Conservation (phyloP, 2,113 vertebrate species). For the Thunnus maccoyii region DNA sequence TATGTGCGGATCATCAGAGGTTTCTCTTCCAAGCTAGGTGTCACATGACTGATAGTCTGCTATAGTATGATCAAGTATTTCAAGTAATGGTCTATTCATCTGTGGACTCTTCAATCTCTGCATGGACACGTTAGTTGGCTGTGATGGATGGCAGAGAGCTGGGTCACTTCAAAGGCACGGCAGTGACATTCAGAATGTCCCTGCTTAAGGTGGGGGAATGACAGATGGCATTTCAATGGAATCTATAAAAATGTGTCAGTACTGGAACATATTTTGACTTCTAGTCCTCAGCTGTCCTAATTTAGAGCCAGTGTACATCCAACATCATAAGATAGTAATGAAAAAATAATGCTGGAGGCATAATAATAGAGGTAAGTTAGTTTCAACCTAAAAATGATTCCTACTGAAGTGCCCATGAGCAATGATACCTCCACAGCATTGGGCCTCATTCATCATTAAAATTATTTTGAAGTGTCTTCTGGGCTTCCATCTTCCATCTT, state of each 20-base stretch:
- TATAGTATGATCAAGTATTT: slow-evolving; percentile 24
- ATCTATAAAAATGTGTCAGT: slow-evolving; percentile 75
- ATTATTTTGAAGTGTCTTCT: slow-evolving; percentile 23
- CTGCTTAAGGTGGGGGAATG: slow-evolving; percentile 61
- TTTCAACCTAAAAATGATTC: not conserved
- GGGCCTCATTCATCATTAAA: slow-evolving; percentile 11
- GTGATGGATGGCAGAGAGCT: slow-evolving; percentile 76
- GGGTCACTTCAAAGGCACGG: slow-evolving; percentile 71
- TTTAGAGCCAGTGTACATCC: slow-evolving; percentile 42
- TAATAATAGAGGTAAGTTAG: not conserved
- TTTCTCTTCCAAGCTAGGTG: slow-evolving; percentile 8
- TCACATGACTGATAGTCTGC: slow-evolving; percentile 39
- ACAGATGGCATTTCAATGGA: slow-evolving; percentile 78
- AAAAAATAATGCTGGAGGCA: slow-evolving; percentile 8
- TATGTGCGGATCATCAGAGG: slow-evolving; percentile 13
- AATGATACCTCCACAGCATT: not conserved
- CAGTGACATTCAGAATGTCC: slow-evolving; percentile 72
- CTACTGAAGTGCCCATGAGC: slow-evolving; percentile 14
- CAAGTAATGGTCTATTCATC: slow-evolving; percentile 36
- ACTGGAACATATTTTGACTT: slow-evolving; percentile 58
- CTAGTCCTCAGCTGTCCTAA: slow-evolving; percentile 41
- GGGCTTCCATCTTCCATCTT: slow-evolving; percentile 29
- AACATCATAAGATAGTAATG: not conserved
- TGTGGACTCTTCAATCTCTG: slow-evolving; percentile 47
- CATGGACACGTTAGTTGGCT: slow-evolving; percentile 37